Conservation (phyloP, 2,797 vertebrate genomes). For the Bradypodion pumilum region DNA sequence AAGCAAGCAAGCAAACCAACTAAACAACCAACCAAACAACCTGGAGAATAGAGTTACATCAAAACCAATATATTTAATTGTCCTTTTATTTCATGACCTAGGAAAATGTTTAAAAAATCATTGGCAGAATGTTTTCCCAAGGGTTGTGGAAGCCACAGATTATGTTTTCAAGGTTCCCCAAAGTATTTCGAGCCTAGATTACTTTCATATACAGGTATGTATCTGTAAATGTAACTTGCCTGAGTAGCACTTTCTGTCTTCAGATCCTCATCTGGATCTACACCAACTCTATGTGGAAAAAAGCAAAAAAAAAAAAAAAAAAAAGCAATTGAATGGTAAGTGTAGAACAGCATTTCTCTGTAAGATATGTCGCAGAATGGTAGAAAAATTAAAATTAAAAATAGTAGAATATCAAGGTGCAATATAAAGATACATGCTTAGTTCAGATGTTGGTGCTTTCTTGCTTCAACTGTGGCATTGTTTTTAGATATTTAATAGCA, state of each 20-base stretch:
- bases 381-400: conserved; percentile 15
- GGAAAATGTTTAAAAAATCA: not conserved
- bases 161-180: not conserved
- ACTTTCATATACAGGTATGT: not conserved
- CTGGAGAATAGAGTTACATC: not conserved
- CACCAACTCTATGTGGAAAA: conserved; percentile 70
- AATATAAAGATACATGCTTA: no score
- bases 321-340: conserved; percentile 17
- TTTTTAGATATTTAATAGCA: no score
- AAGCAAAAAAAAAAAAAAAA: conserved; percentile 27
- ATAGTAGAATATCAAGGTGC: conserved; percentile 9
- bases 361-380: not conserved
- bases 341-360: not conserved
- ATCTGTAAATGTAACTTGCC: conserved; percentile 71
- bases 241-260: conserved; percentile 70
- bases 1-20: not conserved
- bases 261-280: conserved; percentile 78
- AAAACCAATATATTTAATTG: not conserved
- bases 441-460: no score
- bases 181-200: not conserved
- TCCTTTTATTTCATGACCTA: conserved; percentile 20
- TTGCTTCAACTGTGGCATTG: no score
- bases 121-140: not conserved
- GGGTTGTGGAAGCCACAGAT: not conserved
- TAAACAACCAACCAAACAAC: not conserved